Evolutionary conservation across 2,797 vertebrate species (phyloP).

Genomic region (Florisuga fusca): DNA sequence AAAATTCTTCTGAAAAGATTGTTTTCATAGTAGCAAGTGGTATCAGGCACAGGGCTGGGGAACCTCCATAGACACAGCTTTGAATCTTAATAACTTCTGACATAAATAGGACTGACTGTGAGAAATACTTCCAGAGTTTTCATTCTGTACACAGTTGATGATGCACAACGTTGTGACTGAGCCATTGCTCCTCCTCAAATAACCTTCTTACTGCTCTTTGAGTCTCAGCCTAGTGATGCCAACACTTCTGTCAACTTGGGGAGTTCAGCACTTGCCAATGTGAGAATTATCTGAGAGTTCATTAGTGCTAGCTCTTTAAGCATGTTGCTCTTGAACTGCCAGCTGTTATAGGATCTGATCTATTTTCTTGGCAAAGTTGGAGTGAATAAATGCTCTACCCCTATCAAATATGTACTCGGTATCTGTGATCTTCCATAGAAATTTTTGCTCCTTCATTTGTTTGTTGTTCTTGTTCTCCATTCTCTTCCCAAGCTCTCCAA

Average conservation of each 20-base stretch:
- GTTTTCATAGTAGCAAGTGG: background rate
- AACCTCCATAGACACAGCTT: background rate
- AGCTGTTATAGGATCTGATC: conserved; percentile 1
- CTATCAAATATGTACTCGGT: fast-evolving
- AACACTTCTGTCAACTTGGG: background rate
- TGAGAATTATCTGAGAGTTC: conserved; percentile 23
- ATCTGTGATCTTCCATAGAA: background rate
- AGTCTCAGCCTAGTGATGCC: background rate
- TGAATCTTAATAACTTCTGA: conserved; percentile 45
- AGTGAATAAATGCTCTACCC: conserved; percentile 8
- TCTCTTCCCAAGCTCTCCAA: background rate
- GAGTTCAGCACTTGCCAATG: background rate
- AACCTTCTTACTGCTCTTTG: conserved; percentile 2
- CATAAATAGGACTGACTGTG: conserved; percentile 34
- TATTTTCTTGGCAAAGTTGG: background rate
- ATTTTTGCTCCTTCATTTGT: background rate
- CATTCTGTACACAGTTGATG: background rate
- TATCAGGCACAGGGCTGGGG: background rate
- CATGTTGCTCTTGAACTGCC: conserved; percentile 18
- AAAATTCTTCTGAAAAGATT: background rate
- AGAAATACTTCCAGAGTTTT: conserved; percentile 13
- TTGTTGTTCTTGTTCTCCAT: background rate
- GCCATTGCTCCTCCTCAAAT: conserved; percentile 7
- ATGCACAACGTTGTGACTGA: background rate
- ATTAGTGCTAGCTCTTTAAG: conserved; percentile 26